Percentiles rank a stretch among this genome's conserved stretches.
phyloP scores from a whole-genome alignment of 1,140 invertebrate species.

The Matsumurasca onukii region DNA sequence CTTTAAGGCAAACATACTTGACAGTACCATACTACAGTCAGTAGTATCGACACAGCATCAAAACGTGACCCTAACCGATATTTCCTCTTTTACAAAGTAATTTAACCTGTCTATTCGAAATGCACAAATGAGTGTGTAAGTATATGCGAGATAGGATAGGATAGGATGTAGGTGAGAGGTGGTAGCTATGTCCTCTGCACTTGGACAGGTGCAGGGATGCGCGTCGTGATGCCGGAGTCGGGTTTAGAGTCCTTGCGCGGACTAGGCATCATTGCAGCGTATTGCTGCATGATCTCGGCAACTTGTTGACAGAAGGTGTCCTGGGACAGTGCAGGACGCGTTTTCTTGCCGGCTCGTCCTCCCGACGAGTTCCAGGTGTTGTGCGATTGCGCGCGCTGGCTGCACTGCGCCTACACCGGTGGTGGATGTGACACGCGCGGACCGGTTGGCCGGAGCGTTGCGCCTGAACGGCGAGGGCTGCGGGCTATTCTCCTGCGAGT shows the following conservation, averaged over 20 bases:
- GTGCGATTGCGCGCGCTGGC: conserved; percentile 50
- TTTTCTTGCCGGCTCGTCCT: conserved; percentile 52
- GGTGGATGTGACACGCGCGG: conserved; percentile 34
- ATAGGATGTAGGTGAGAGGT: not conserved
- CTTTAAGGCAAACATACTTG: not conserved
- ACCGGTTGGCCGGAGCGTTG: conserved; percentile 34
- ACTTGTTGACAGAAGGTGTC: conserved; percentile 66
- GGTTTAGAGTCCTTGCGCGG: conserved; percentile 58
- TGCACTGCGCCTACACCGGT: conserved; percentile 51
- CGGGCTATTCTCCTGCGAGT: conserved; percentile 43
- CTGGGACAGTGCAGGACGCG: conserved; percentile 60
- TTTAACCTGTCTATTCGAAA: not conserved
- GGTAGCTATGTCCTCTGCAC: conserved; percentile 48
- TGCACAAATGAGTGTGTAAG: not conserved
- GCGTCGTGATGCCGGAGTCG: conserved; percentile 50
- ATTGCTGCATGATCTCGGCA: conserved; percentile 48
- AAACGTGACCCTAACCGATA: not conserved
- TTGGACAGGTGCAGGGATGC: conserved; percentile 59
- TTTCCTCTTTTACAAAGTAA: not conserved
- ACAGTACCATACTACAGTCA: not conserved
- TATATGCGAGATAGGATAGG: not conserved
- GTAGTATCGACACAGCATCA: not conserved
- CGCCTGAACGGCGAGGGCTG: conserved; percentile 37
- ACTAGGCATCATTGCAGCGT: conserved; percentile 46
- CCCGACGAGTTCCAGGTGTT: conserved; percentile 67